Base-by-base conservation (phyloP, 2,888 invertebrate species). In the Drosophila peninsularis region DNA sequence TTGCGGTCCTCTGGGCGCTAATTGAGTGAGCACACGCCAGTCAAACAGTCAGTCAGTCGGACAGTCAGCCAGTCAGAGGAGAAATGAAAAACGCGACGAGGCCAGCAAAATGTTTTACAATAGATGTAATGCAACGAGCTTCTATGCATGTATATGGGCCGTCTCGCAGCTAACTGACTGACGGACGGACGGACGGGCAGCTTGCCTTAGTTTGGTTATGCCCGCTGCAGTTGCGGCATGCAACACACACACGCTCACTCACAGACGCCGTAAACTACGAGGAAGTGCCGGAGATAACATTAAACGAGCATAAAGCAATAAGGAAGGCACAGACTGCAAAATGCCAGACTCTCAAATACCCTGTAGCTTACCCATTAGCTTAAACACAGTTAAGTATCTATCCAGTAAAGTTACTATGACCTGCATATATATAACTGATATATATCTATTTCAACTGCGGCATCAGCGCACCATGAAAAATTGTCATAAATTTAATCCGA, bases 1-100 rank as follows among this genome's bases (percentile, higher is more conserved):
- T 88, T 88, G 77, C 83, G 83, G 78, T 87, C 70, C 88, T 83
- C 89, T 83, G 84, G 78, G 72, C 83, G 83, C 89, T 83, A 83
- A 83, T 83, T 83, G 83, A 88, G 89, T 83, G 83, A 83, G 89
- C 83, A 89, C 89, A 83, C 87, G 83, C 80, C 87, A 82, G 61
- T 24, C 73, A 60, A 52, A 21, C 50, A 47, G 62, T 24, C 73
- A 62, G 54, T 17, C 50, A 47, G 62, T 14, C 21, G 17, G 27
- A 24, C 73, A 66, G 54, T 27, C 52, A 47, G 62, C 9, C 62
- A 44, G 53, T 71, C 88, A 83, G 82, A 88, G 82, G 82, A 83
- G 82, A 83, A 83, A 83, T 83, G 82, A 83, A 83, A 88, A 83
- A 88, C 82, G 74, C 89, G 74, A 56, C 84, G 83, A 83, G 87